These are phyloP conservation scores for Osedax fenrisi DNA, from an alignment of 2,888 invertebrate genomes.

Conservation along the genomic window DNA sequence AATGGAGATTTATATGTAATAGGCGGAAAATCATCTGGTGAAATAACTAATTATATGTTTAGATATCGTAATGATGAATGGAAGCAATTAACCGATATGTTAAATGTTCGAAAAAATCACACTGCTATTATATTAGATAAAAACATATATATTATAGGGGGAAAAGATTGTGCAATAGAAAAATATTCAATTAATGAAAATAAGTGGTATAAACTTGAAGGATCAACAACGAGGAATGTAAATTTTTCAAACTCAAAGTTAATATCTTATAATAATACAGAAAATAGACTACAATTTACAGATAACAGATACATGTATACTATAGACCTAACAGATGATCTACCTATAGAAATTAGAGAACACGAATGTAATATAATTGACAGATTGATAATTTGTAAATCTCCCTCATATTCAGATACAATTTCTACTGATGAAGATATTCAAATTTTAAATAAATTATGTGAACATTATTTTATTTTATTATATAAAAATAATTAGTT, in stretches of 20 bases:
- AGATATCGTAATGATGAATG: too few relatives aligned
- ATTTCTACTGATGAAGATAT: background rate
- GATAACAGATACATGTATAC: background rate
- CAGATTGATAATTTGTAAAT: background rate
- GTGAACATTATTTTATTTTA: background rate
- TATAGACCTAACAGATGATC: background rate
- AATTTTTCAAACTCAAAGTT: too few relatives aligned
- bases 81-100: too few relatives aligned
- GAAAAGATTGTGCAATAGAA: too few relatives aligned
- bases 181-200: too few relatives aligned
- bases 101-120: too few relatives aligned
- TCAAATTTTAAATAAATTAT: background rate
- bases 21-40: too few relatives aligned
- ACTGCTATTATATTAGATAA: too few relatives aligned
- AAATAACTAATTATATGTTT: too few relatives aligned
- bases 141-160: too few relatives aligned
- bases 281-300: background rate
- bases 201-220: too few relatives aligned
- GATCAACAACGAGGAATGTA: too few relatives aligned
- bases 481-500: background rate
- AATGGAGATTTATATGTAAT: background rate
- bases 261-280: background rate
- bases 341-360: background rate
- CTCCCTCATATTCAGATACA: background rate
- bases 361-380: background rate